Conservation (phyloP, 1,140 invertebrate species). For the Cecropterus lyciades region DNA sequence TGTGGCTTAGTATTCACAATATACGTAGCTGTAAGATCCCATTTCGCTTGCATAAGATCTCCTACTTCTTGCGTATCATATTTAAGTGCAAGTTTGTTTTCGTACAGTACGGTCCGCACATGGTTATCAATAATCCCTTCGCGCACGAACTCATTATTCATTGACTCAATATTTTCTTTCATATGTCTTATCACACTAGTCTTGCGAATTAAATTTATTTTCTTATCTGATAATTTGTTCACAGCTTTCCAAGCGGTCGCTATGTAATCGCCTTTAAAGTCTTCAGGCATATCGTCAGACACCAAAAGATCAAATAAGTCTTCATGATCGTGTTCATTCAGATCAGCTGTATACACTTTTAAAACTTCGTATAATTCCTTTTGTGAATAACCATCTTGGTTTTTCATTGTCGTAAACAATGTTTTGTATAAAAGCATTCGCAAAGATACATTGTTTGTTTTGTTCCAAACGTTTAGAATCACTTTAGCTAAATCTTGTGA, state of each 20-base stretch:
- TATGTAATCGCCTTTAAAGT: constrained; percentile 44
- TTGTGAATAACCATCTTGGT: constrained; percentile 28
- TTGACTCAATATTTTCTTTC: constrained; percentile 39
- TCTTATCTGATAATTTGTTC: constrained; percentile 43
- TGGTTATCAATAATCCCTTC: constrained; percentile 48
- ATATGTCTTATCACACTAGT: constrained; percentile 40
- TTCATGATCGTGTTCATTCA: constrained; percentile 53
- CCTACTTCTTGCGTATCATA: neutral
- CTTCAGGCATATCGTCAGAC: constrained; percentile 39
- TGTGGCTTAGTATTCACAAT: constrained; percentile 27
- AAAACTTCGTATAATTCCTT: constrained; percentile 48
- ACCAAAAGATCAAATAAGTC: constrained; percentile 46
- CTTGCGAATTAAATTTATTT: constrained; percentile 40
- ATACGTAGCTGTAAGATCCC: constrained; percentile 50
- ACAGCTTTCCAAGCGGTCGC: constrained; percentile 50
- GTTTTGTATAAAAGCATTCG: constrained; percentile 52
- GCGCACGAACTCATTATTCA: constrained; percentile 45
- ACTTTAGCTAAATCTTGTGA: constrained; percentile 49
- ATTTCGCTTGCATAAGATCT: constrained; percentile 45
- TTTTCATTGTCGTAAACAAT: constrained; percentile 50
- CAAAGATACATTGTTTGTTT: constrained; percentile 62
- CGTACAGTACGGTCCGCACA: constrained; percentile 11
- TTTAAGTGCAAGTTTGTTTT: constrained; percentile 18
- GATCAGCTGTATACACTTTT: constrained; percentile 46
- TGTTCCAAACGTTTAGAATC: constrained; percentile 52